These are phyloP conservation scores for Camponotus vicinus DNA, from an alignment of 1,140 invertebrate species.

Conservation along the genomic window DNA sequence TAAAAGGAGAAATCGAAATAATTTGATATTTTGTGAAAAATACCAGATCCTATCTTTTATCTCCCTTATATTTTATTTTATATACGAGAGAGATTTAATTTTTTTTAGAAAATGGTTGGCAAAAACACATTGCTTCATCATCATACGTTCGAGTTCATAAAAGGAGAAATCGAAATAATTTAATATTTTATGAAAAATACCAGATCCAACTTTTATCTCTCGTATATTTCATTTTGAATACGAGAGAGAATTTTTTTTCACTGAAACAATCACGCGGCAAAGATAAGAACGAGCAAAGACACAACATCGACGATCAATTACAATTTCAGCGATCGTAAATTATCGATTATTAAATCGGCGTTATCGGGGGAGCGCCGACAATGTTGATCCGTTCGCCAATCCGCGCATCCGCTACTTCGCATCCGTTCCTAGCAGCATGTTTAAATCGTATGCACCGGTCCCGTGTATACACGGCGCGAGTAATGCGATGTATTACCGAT, in stretches of 20 bases:
- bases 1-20: not conserved
- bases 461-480: conserved; percentile 36
- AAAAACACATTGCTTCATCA: no score
- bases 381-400: conserved; percentile 15
- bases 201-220: no score
- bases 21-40: not conserved
- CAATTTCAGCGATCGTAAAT: not conserved
- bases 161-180: no score
- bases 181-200: no score
- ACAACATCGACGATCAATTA: no score
- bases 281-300: no score
- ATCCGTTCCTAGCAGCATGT: conserved; percentile 9
- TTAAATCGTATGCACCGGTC: conserved; percentile 25
- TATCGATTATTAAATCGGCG: not conserved
- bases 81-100: no score
- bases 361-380: not conserved
- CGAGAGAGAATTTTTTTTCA: not conserved
- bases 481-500: conserved; percentile 72
- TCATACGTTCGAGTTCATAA: no score
- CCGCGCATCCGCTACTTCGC: conserved; percentile 18
- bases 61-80: not conserved
- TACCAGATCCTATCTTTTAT: not conserved
- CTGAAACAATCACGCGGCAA: no score
- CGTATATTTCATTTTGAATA: no score
- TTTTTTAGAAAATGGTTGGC: no score